Percentiles rank a stretch among this genome's conserved stretches.
Evolutionary conservation across 2,888 invertebrate genomes (phyloP).

Genomic region (Venusia cambrica): DNA sequence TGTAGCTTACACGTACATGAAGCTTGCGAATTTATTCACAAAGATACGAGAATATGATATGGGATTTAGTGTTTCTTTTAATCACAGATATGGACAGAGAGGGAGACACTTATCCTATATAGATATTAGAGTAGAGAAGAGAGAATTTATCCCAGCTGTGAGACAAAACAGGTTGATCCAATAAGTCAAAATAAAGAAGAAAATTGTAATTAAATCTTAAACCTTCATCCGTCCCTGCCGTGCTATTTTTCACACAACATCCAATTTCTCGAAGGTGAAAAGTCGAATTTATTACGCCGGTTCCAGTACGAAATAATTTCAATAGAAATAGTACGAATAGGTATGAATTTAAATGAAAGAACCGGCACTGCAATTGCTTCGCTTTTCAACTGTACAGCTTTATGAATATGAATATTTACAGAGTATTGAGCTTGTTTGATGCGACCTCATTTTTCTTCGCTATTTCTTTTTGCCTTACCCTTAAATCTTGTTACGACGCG

Average conservation of each 20-base stretch:
- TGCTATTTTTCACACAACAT: conserved; percentile 37
- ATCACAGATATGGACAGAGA: too few species aligned
- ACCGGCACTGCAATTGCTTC: conserved; percentile 2
- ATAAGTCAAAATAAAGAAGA: too few species aligned
- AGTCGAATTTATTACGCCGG: conserved; percentile 42
- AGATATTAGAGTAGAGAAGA: too few species aligned
- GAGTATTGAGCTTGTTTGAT: conserved; percentile 6
- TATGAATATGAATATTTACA: conserved; percentile 8
- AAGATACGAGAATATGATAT: too few species aligned
- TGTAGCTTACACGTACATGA: too few species aligned
- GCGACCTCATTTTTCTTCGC: conserved; percentile 1
- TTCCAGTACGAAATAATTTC: conserved; percentile 31
- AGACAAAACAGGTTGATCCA: too few species aligned
- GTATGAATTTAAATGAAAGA: conserved; percentile 27
- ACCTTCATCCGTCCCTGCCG: conserved; percentile 13
- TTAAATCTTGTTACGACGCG: too few species aligned
- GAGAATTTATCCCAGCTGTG: too few species aligned
- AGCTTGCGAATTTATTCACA: too few species aligned
- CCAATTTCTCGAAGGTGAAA: conserved; percentile 42
- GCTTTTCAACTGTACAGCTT: conserved; percentile 5
- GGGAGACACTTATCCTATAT: too few species aligned
- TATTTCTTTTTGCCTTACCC: too few species aligned
- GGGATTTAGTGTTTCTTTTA: too few species aligned
- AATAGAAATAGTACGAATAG: conserved; percentile 24
- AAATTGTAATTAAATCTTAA: neutral